These are phyloP conservation scores for Eulemur macaco DNA, from an alignment of 2,113 vertebrate genomes.

Conservation along the genomic window DNA sequence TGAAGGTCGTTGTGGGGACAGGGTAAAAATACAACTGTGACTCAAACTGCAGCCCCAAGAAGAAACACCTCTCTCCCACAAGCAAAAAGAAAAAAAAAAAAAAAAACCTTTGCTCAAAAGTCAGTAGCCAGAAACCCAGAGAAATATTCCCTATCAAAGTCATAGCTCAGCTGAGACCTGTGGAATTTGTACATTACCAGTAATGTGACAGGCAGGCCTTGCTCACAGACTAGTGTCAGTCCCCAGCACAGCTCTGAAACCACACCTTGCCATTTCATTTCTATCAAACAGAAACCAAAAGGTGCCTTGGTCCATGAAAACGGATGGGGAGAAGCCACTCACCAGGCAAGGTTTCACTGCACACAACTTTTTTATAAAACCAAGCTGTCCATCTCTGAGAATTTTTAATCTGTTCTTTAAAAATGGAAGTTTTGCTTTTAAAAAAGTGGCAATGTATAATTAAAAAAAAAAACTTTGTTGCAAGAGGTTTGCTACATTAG, in stretches of 20 bases:
- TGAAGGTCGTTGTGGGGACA: background rate
- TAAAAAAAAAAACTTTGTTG: background rate
- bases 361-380: background rate
- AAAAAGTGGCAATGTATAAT: background rate
- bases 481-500: background rate
- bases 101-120: background rate
- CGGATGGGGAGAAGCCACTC: rapidly evolving
- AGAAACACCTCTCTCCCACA: background rate
- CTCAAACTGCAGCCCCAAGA: background rate
- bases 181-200: background rate
- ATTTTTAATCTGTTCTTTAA: background rate
- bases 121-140: background rate
- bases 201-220: background rate
- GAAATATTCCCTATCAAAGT: background rate
- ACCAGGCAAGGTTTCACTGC: background rate
- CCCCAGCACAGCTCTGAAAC: background rate
- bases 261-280: background rate
- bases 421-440: background rate
- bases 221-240: background rate
- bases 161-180: background rate
- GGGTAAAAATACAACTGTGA: background rate
- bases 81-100: background rate
- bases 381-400: background rate
- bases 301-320: background rate
- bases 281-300: conserved; percentile 58